A percentile compares a stretch with the other conserved stretches of the same genome.
phyloP scores from a whole-genome alignment of 2,888 invertebrate genomes.

The Rhopalosiphum nymphaeae region DNA sequence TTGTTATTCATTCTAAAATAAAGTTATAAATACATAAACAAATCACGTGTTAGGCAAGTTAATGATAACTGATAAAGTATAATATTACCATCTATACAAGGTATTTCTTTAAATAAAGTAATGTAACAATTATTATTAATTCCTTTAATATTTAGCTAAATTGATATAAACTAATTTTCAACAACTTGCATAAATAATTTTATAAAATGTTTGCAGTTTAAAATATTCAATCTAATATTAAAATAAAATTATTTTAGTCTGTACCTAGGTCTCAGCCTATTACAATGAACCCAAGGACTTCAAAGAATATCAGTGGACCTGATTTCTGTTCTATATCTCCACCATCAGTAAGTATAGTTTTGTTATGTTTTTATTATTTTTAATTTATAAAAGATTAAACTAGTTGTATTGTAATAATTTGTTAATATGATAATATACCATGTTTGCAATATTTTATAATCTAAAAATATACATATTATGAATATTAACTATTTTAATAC shows the following conservation, averaged over 20 bases:
- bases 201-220: not conserved
- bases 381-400: not conserved
- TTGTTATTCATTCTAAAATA: not conserved
- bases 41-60: not conserved
- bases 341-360: constrained; percentile 79
- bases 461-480: not conserved
- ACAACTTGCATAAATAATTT: not conserved
- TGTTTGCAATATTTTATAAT: not conserved
- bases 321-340: constrained; percentile 94
- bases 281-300: constrained; percentile 75
- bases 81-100: not conserved
- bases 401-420: not conserved
- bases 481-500: not conserved
- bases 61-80: not conserved
- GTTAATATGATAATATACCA: not conserved
- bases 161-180: not conserved
- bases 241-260: constrained; percentile 67
- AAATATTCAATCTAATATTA: not conserved
- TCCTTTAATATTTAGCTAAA: constrained; percentile 2
- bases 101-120: not conserved
- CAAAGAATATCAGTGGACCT: constrained; percentile 76
- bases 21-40: not conserved
- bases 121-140: not conserved
- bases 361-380: not conserved
- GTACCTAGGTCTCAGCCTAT: constrained; percentile 89